A percentile compares a stretch with the other conserved stretches of the same genome.
phyloP scores from a whole-genome alignment of 2,113 vertebrate genomes.

The Sorex araneus region DNA sequence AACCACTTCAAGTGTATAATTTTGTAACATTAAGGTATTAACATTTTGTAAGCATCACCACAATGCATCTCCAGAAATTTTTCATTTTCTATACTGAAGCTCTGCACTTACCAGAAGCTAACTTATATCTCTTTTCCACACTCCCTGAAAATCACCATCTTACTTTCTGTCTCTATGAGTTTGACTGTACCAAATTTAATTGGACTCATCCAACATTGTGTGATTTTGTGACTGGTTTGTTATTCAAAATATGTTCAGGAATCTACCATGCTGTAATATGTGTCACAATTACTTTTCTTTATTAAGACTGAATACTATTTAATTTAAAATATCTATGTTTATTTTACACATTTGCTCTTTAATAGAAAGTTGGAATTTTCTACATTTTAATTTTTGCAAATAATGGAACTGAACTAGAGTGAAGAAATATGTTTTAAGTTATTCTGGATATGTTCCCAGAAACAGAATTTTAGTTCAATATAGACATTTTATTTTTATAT shows the following conservation, averaged over 20 bases:
- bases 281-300: background rate
- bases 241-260: background rate
- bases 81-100: background rate
- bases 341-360: background rate
- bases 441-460: background rate
- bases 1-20: background rate
- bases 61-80: background rate
- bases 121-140: too few relatives aligned
- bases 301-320: background rate
- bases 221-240: background rate
- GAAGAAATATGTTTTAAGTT: background rate
- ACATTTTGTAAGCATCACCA: background rate
- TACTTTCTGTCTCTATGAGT: constrained; percentile 1
- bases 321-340: background rate
- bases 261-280: background rate
- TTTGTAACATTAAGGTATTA: background rate
- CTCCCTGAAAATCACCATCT: background rate
- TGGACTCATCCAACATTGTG: background rate
- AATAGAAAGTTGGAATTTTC: background rate
- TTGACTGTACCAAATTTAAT: background rate
- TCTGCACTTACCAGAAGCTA: background rate
- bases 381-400: background rate
- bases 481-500: background rate
- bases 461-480: background rate
- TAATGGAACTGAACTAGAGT: background rate